Evolutionary conservation across 1,140 invertebrate species (phyloP).

Genomic region (Halyomorpha halys): DNA sequence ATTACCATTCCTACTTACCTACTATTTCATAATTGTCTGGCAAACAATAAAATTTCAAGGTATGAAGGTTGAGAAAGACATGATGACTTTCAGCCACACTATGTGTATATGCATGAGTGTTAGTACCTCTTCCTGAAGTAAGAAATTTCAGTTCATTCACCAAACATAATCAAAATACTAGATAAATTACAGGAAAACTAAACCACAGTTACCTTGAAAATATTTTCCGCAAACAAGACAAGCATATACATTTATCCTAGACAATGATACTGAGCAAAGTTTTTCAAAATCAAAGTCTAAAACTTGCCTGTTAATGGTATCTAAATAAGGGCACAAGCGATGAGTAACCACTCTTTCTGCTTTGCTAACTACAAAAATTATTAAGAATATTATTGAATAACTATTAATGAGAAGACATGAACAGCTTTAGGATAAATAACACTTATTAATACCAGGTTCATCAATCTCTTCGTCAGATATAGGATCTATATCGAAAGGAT

Average conservation of each 20-base stretch:
- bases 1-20: conserved; percentile 44
- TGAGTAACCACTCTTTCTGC: conserved; percentile 32
- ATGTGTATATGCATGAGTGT: conserved; percentile 98
- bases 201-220: conserved; percentile 61
- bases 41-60: conserved; percentile 96
- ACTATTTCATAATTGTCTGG: conserved; percentile 99
- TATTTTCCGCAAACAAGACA: conserved; percentile 99
- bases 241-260: conserved; percentile 99
- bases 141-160: conserved; percentile 13
- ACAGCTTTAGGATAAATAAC: conserved; percentile 7
- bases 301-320: conserved; percentile 92
- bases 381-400: background rate
- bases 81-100: conserved; percentile 95
- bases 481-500: conserved; percentile 30
- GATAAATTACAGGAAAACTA: background rate
- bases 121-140: conserved; percentile 79
- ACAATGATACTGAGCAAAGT: conserved; percentile 93
- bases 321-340: conserved; percentile 79
- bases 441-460: conserved; percentile 18
- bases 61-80: conserved; percentile 95
- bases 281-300: conserved; percentile 99
- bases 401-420: background rate
- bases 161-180: conserved; percentile 22
- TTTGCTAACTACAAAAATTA: conserved; percentile 27
- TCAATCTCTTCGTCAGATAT: conserved; percentile 26